Evolutionary conservation across 2,888 invertebrate genomes (phyloP).

Genomic region (Hylaea fasciaria): DNA sequence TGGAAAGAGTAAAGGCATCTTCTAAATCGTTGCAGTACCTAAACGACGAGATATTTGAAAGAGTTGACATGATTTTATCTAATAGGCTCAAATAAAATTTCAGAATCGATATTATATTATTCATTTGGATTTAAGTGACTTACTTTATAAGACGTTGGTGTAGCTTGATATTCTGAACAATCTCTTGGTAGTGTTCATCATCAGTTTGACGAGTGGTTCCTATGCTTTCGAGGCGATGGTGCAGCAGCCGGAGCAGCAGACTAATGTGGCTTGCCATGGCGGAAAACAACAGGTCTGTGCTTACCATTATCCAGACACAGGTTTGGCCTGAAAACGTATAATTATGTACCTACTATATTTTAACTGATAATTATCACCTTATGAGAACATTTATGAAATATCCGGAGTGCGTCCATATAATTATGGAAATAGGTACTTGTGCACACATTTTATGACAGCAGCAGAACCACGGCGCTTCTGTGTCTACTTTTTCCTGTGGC

Average conservation of each 20-base stretch:
- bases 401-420: no score
- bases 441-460: background rate
- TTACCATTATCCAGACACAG: slow-evolving; percentile 76
- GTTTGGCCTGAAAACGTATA: slow-evolving; percentile 60
- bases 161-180: slow-evolving; percentile 67
- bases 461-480: background rate
- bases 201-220: slow-evolving; percentile 53
- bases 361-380: no score
- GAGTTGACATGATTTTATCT: no score
- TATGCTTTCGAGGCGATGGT: slow-evolving; percentile 62
- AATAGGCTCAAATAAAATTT: no score
- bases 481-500: background rate
- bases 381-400: no score
- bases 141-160: slow-evolving; percentile 77
- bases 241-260: slow-evolving; percentile 65
- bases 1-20: slow-evolving; percentile 72
- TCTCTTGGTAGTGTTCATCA: slow-evolving; percentile 65
- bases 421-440: background rate
- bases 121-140: slow-evolving; percentile 44
- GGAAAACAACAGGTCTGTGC: slow-evolving; percentile 74
- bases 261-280: slow-evolving; percentile 78
- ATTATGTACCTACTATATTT: background rate
- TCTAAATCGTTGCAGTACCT: slow-evolving; percentile 78
- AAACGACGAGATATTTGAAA: slow-evolving; percentile 41
- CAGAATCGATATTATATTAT: no score